These are phyloP conservation scores for Galago senegalensis DNA, from an alignment of 2,797 vertebrate species.

Conservation along the genomic window DNA sequence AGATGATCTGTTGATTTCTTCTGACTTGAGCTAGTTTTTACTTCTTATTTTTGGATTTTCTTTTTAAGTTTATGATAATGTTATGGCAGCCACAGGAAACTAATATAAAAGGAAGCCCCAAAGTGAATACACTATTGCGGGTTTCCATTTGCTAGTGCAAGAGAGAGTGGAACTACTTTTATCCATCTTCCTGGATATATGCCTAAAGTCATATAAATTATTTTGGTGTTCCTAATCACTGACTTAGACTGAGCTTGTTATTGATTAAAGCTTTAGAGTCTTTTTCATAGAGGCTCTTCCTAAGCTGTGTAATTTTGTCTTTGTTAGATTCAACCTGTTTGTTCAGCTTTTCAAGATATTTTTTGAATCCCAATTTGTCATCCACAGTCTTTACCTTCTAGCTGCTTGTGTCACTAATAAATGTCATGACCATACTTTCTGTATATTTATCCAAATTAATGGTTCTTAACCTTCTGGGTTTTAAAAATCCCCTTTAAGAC, in stretches of 20 bases:
- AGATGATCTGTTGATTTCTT: no score
- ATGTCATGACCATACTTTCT: neutral
- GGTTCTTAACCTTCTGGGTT: neutral
- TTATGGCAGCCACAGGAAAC: neutral
- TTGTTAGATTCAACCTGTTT: neutral
- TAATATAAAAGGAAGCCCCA: neutral
- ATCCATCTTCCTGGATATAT: neutral
- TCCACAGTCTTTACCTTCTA: neutral
- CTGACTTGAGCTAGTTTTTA: no score
- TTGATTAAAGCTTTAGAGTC: neutral
- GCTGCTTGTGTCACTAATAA: conserved; percentile 12
- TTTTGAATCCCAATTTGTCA: neutral
- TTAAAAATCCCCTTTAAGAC: neutral
- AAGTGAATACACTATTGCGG: neutral
- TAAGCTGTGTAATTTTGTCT: conserved; percentile 40
- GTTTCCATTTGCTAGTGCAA: neutral
- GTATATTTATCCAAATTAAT: neutral
- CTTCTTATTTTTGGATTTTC: no score
- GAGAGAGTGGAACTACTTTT: neutral
- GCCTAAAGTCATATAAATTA: neutral
- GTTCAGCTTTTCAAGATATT: neutral
- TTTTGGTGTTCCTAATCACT: neutral
- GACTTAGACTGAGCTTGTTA: neutral
- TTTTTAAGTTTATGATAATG: neutral
- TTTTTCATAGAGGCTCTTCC: neutral